Percentiles rank a stretch among this genome's conserved stretches.
Conservation (phyloP, 2,797 vertebrate genomes). For the Macrochelys suwanniensis region DNA sequence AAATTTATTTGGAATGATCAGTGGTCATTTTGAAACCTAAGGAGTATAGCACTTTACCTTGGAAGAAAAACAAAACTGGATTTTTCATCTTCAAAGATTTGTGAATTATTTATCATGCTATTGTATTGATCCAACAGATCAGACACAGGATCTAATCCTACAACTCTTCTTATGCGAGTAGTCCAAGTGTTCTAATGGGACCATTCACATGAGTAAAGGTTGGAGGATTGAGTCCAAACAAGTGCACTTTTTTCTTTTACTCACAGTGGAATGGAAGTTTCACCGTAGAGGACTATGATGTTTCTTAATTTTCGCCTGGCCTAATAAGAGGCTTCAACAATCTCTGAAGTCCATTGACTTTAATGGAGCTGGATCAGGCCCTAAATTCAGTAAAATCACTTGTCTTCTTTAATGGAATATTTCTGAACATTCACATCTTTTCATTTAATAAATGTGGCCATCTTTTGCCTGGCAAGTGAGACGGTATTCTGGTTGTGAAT, state of each 20-base stretch:
- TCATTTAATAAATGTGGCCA: conserved; percentile 31
- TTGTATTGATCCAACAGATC: not conserved
- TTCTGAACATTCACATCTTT: conserved; percentile 60
- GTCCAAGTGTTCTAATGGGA: not conserved
- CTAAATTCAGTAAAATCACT: conserved; percentile 47
- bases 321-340: not conserved
- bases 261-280: conserved; percentile 56
- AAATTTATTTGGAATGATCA: conserved; percentile 43
- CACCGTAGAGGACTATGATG: conserved; percentile 46
- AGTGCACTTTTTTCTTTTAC: conserved; percentile 40
- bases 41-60: conserved; percentile 77
- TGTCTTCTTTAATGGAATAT: conserved; percentile 58
- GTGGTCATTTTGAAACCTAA: conserved; percentile 48
- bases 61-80: conserved; percentile 60
- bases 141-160: not conserved
- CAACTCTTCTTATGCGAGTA: not conserved
- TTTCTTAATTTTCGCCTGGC: not conserved
- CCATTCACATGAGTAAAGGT: not conserved
- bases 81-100: conserved; percentile 61
- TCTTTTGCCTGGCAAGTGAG: conserved; percentile 45
- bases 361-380: not conserved
- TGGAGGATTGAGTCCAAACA: not conserved
- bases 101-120: not conserved
- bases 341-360: not conserved
- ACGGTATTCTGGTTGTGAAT: conserved; percentile 38